Evolutionary conservation across 2,113 vertebrate genomes (phyloP), one percentile per base, ranked within the genome.

Genomic region (Pygoscelis antarcticus): DNA sequence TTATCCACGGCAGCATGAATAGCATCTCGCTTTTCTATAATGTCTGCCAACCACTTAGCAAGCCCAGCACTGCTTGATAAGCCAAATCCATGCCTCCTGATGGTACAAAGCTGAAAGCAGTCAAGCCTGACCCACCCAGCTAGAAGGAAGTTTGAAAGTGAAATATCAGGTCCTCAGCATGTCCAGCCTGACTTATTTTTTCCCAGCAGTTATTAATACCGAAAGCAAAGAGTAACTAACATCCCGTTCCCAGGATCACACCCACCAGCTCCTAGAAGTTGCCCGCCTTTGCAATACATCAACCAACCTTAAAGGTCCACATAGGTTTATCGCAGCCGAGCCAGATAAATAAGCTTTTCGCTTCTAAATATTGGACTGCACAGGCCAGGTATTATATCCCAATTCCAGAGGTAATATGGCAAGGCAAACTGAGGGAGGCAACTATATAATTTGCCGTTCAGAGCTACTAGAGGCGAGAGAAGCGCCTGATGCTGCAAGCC

Each of bases 1-100:
- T 97, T 96, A 94, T 90, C 96, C 95, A 92, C 90, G 93, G 94
- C 94, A 92, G 96, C 94, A 95, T 96, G 96, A 96, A 93, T 78
- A 89, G 95, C 94, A 94, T 84, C 93, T 82, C 68, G 66, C 87
- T 94, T 90, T 82, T 93, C 90, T 87, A 42, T 93, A 97, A 94
- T 77, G 84, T 83, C 96, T 96, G 95, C 96, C 96, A 97, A 70
- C 68, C 94, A 95, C 93, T 96, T 91, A 91, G 96, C 93, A 71
- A 94, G 91, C 58, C 95, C 93, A 95, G 91, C 55, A 16, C 82
- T 61, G 92, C 96, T 69, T 81, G 92, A 96, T 95, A 96, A 97
- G 91, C 86, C 30, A 62, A 96, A 93, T 83, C 91, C 94, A 3
- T 90, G 95, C 57, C 81, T 96, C 82, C 76, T 65, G 93, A 97